phyloP scores from a whole-genome alignment of 2,113 vertebrate genomes.

The Willisornis vidua region DNA sequence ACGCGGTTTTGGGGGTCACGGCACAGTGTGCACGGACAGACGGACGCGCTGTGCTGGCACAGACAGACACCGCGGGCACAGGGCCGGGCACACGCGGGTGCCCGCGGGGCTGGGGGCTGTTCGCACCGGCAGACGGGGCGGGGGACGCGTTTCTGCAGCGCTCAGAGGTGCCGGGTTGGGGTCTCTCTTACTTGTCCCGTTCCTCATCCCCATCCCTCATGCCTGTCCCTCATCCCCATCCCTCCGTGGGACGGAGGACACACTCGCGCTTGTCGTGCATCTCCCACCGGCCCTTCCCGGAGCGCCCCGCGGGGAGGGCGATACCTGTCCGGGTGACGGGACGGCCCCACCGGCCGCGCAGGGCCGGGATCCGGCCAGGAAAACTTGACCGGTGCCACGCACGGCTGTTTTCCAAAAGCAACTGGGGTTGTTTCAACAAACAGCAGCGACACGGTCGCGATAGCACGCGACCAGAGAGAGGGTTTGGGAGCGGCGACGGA shows the following conservation, averaged over 20 bases:
- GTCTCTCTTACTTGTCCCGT: background rate
- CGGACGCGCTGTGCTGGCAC: background rate
- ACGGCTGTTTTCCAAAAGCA: fast-evolving
- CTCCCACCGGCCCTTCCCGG: background rate
- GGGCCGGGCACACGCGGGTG: background rate
- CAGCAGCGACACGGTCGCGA: background rate
- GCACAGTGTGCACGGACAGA: background rate
- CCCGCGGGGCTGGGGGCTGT: background rate
- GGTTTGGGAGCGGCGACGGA: background rate
- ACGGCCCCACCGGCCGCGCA: background rate
- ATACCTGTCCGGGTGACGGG: background rate
- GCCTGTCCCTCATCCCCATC: background rate
- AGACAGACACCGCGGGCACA: background rate
- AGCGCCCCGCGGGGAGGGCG: fast-evolving
- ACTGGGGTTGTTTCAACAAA: background rate
- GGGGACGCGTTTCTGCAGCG: fast-evolving
- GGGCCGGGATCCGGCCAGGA: background rate
- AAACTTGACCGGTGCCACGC: background rate
- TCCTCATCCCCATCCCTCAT: background rate
- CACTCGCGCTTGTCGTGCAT: fast-evolving
- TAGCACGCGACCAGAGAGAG: fast-evolving
- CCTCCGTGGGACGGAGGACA: background rate
- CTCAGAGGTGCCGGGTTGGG: background rate
- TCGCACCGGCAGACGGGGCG: background rate
- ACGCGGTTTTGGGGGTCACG: fast-evolving